Percentiles rank a stretch among this genome's conserved stretches.
Evolutionary conservation across 2,113 vertebrate genomes (phyloP).

Genomic region (Pipra filicauda): DNA sequence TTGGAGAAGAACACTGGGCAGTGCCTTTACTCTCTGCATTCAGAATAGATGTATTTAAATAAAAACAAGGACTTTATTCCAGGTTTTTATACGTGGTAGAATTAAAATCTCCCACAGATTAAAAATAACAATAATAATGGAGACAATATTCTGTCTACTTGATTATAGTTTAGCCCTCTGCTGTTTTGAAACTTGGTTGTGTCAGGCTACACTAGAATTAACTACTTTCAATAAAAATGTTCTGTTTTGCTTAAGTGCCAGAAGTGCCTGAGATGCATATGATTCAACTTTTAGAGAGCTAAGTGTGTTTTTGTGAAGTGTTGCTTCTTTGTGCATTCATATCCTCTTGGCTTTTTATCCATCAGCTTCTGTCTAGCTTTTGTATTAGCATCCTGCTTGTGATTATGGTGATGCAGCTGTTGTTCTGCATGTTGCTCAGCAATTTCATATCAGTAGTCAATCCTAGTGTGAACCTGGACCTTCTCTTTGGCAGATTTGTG

Average conservation of each 20-base stretch:
- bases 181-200: neutral
- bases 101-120: neutral
- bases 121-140: neutral
- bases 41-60: neutral
- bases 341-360: neutral
- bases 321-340: slow-evolving; percentile 19
- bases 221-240: neutral
- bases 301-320: slow-evolving; percentile 54
- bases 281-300: slow-evolving; percentile 74
- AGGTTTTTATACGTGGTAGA: neutral
- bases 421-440: slow-evolving; percentile 59
- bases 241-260: neutral
- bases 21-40: neutral
- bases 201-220: neutral
- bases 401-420: neutral
- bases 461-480: neutral
- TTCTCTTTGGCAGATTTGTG: neutral
- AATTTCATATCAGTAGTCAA: neutral
- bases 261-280: slow-evolving; percentile 78
- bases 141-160: neutral
- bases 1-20: neutral
- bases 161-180: neutral
- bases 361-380: slow-evolving; percentile 20
- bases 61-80: neutral
- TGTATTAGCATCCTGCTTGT: neutral